Percentiles rank a stretch among this genome's conserved stretches.
phyloP scores from a whole-genome alignment of 2,888 invertebrate species.

The Scrobipalpa atriplicella region DNA sequence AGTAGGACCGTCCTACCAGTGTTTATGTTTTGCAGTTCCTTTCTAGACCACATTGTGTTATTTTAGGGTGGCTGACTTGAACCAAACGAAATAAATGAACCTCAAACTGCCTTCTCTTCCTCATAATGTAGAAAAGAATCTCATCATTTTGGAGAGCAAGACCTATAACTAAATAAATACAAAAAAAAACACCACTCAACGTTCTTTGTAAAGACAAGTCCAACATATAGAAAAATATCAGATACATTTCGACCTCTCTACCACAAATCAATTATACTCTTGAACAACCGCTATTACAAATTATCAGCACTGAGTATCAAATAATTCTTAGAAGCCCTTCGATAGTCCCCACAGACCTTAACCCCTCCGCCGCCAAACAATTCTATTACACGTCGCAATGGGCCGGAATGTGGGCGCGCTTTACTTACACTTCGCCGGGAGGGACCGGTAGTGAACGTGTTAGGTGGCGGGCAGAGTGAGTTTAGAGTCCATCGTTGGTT shows the following conservation, averaged over 20 bases:
- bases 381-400: conserved; percentile 61
- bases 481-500: background rate
- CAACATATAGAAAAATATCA: background rate
- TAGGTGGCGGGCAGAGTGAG: background rate
- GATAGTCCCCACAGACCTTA: background rate
- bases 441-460: background rate
- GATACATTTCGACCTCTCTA: background rate
- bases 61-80: too few species aligned
- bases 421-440: conserved; percentile 36
- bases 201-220: background rate
- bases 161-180: too few species aligned
- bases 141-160: background rate
- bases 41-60: too few species aligned
- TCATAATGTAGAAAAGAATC: too few species aligned
- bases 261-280: conserved; percentile 17
- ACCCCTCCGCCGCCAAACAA: conserved; percentile 47
- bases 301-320: conserved; percentile 10
- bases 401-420: conserved; percentile 54
- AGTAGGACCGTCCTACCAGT: too few species aligned
- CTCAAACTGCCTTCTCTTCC: too few species aligned
- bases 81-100: too few species aligned
- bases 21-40: too few species aligned
- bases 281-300: conserved; percentile 10
- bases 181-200: too few species aligned
- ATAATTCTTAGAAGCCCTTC: conserved; percentile 14